Percentiles rank a stretch among this genome's conserved stretches.
phyloP scores from a whole-genome alignment of 2,113 vertebrate species.

The Barbus barbus region DNA sequence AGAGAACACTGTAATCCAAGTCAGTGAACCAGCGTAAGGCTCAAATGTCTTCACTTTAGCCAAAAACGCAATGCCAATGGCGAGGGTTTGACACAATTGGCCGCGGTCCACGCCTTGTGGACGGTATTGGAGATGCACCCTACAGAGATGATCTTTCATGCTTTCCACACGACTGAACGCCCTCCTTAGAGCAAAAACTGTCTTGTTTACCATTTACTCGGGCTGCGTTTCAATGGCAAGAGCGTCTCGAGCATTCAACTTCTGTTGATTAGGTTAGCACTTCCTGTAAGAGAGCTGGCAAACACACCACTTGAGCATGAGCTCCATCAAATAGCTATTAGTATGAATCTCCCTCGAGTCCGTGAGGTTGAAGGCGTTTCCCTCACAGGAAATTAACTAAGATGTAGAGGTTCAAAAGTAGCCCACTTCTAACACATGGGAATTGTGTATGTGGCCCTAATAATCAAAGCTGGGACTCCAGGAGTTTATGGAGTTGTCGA shows the following conservation, averaged over 20 bases:
- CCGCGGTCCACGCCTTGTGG: background rate
- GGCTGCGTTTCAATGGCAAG: background rate
- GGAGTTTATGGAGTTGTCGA: background rate
- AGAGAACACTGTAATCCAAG: conserved; percentile 35
- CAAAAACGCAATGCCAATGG: background rate
- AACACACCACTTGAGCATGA: conserved; percentile 41
- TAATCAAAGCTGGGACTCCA: background rate
- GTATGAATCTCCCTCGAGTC: conserved; percentile 1
- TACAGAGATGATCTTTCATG: conserved; percentile 30
- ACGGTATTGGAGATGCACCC: background rate
- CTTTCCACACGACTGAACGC: conserved; percentile 6
- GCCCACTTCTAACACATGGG: background rate
- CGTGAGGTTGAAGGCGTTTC: background rate
- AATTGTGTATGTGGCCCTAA: background rate
- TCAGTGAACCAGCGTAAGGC: conserved; percentile 19
- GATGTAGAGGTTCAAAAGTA: background rate
- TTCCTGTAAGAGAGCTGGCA: conserved; percentile 6
- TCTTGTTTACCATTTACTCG: conserved; percentile 17
- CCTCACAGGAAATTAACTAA: conserved; percentile 23
- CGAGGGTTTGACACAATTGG: conserved; percentile 12
- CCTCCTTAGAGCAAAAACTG: conserved; percentile 19
- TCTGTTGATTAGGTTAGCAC: conserved; percentile 22
- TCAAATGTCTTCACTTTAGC: background rate
- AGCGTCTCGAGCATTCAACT: conserved; percentile 17
- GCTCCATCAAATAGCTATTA: conserved; percentile 13